Conservation (phyloP, 1,140 invertebrate species). For the Brachionus plicatilis region DNA sequence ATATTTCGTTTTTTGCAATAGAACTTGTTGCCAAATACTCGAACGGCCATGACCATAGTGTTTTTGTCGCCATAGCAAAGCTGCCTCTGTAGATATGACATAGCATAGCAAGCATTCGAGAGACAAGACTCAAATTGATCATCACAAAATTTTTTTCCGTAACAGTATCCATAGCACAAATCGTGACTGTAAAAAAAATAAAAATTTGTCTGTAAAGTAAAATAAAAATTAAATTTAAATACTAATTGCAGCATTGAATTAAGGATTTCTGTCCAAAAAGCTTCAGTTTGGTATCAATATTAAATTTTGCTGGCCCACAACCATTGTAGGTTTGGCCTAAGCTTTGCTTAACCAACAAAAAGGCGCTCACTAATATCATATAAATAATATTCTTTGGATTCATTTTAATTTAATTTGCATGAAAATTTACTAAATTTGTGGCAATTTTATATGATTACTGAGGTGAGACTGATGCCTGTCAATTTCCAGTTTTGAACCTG, state of each 20-base stretch:
- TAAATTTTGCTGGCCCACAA: constrained; percentile 2
- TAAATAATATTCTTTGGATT: no score
- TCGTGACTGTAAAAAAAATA: no score
- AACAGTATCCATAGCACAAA: neutral
- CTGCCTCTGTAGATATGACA: neutral
- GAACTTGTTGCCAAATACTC: constrained; percentile 19
- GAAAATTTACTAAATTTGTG: no score
- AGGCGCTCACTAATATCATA: no score
- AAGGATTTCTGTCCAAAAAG: neutral
- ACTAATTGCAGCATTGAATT: constrained; percentile 16
- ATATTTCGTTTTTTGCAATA: neutral
- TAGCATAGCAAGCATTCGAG: neutral
- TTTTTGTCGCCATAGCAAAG: neutral
- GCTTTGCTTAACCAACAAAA: no score
- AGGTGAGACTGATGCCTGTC: neutral
- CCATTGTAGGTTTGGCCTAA: neutral
- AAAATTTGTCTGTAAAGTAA: no score
- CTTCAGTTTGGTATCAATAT: neutral
- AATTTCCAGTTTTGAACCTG: neutral
- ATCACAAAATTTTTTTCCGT: constrained; percentile 5
- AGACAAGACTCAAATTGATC: neutral
- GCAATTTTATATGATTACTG: no score
- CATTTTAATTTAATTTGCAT: no score
- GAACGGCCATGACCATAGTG: neutral
- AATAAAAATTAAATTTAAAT: neutral